These are phyloP conservation scores for Ooceraea biroi DNA, from an alignment of 1,140 invertebrate genomes.

Conservation along the genomic window DNA sequence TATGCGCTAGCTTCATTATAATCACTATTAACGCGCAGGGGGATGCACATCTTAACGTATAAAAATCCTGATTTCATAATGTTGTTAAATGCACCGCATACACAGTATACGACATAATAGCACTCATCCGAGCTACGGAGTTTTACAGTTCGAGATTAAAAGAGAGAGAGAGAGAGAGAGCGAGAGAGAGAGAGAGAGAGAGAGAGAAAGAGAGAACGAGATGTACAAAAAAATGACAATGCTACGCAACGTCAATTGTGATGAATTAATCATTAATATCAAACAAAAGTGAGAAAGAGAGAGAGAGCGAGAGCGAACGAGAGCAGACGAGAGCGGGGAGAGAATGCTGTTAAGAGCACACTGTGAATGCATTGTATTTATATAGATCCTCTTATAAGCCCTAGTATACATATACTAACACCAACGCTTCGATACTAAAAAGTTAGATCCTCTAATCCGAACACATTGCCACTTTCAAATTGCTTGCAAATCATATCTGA, in stretches of 20 bases:
- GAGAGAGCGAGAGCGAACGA: neutral
- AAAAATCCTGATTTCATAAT: conserved; percentile 54
- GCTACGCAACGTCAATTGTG: neutral
- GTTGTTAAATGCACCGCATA: conserved; percentile 57
- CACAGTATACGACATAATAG: conserved; percentile 52
- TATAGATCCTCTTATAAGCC: conserved; percentile 17
- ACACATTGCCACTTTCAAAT: conserved; percentile 89
- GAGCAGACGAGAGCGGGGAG: neutral
- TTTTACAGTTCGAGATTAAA: conserved; percentile 20
- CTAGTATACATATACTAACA: conserved; percentile 62
- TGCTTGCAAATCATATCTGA: conserved; percentile 89
- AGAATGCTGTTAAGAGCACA: conserved; percentile 29
- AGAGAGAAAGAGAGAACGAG: neutral
- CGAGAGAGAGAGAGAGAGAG: neutral
- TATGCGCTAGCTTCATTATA: conserved; percentile 75
- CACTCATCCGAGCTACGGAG: conserved; percentile 25
- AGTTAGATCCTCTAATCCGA: conserved; percentile 77
- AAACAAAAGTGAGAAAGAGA: neutral
- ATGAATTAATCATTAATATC: conserved; percentile 2
- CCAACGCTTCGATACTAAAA: conserved; percentile 72
- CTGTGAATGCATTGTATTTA: conserved; percentile 55
- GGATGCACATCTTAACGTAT: conserved; percentile 39
- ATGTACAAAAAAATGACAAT: neutral
- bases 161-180: neutral
- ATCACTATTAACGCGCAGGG: conserved; percentile 64